Evolutionary conservation across 2,888 invertebrate species (phyloP).

Genomic region (Cataglyphis rosenhaueri): DNA sequence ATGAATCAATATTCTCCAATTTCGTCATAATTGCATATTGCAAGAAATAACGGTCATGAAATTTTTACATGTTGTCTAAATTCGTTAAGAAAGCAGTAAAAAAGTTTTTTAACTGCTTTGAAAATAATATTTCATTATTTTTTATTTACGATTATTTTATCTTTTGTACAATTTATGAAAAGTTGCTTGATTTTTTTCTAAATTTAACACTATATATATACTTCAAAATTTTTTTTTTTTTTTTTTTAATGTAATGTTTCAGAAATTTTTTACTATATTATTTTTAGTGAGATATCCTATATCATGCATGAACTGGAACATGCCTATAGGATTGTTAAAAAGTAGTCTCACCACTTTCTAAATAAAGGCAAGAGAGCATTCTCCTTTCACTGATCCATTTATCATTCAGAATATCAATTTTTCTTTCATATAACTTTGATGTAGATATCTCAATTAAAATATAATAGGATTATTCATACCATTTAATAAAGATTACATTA

Average conservation of each 20-base stretch:
- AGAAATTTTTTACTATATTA: neutral
- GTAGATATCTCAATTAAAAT: neutral
- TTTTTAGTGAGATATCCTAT: neutral
- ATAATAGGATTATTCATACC: neutral
- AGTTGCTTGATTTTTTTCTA: neutral
- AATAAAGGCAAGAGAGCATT: slow-evolving; percentile 70
- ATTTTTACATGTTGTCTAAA: neutral
- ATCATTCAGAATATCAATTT: slow-evolving; percentile 22
- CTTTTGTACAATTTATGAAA: neutral
- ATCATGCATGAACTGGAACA: slow-evolving; percentile 68
- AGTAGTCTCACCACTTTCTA: slow-evolving; percentile 79
- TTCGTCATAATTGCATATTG: slow-evolving; percentile 1
- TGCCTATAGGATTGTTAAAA: slow-evolving; percentile 65
- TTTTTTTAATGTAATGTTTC: neutral
- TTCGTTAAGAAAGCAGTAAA: neutral
- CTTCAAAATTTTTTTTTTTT: neutral
- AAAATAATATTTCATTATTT: neutral
- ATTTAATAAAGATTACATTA: neutral
- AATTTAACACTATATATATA: neutral
- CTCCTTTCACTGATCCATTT: slow-evolving; percentile 51
- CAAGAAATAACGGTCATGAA: neutral
- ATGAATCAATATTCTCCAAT: neutral
- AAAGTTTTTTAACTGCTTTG: neutral
- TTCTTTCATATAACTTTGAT: slow-evolving; percentile 1
- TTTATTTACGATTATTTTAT: neutral